phyloP scores from a whole-genome alignment of 2,113 vertebrate species.

The Trematocara variabile region DNA sequence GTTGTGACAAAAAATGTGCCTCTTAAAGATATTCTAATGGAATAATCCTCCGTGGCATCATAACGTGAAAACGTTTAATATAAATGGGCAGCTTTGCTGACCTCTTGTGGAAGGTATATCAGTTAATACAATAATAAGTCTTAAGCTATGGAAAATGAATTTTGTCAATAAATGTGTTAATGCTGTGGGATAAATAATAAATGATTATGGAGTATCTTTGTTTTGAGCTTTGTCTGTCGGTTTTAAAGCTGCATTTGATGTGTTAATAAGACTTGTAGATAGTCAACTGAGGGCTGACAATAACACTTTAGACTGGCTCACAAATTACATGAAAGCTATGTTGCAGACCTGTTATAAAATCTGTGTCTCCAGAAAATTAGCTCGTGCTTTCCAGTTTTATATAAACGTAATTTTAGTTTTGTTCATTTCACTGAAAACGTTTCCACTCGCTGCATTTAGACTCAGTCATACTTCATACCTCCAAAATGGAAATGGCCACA shows the following conservation, averaged over 20 bases:
- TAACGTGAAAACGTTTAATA: not conserved
- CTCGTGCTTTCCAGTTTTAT: not conserved
- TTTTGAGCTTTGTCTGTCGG: not conserved
- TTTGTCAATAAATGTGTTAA: not conserved
- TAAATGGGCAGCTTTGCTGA: slow-evolving; percentile 6
- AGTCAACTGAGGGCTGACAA: not conserved
- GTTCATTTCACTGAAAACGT: not conserved
- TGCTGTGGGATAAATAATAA: not conserved
- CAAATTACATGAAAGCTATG: not conserved
- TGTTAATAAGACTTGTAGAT: not conserved
- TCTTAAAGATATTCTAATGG: not conserved
- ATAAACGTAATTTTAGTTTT: not conserved
- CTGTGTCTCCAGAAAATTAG: not conserved
- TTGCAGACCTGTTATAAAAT: not conserved
- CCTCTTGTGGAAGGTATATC: slow-evolving; percentile 19
- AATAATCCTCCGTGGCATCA: not conserved
- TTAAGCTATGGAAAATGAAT: not conserved
- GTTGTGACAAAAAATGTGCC: not conserved
- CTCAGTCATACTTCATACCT: not conserved
- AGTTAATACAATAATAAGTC: not conserved
- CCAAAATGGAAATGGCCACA: not conserved
- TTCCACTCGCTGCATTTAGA: not conserved
- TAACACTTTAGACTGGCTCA: not conserved
- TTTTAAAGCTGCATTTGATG: not conserved
- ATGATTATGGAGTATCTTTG: not conserved